Percentiles rank a stretch among this genome's conserved stretches.
phyloP scores from a whole-genome alignment of 2,888 invertebrate species.

The Anthrax anthrax region DNA sequence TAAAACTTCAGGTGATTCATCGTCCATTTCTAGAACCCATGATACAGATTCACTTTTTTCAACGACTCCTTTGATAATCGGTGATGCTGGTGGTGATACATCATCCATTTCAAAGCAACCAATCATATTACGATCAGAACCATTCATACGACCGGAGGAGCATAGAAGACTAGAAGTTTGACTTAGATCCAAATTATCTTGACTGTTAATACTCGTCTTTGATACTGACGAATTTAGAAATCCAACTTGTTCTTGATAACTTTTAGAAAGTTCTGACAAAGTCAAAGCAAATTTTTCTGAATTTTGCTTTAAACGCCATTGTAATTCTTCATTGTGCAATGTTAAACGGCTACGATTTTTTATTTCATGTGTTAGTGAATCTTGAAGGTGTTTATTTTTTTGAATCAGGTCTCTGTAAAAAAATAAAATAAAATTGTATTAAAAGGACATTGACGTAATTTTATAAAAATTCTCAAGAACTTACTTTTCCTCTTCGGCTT shows the following conservation, averaged over 20 bases:
- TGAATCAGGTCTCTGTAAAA: conserved; percentile 44
- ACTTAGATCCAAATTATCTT: conserved; percentile 14
- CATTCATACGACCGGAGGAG: conserved; percentile 14
- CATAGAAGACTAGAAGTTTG: conserved; percentile 17
- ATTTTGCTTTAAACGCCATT: conserved; percentile 74
- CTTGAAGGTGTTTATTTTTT: conserved; percentile 58
- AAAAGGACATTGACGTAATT: neutral
- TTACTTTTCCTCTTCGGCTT: conserved; percentile 58
- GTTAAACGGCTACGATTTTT: conserved; percentile 64
- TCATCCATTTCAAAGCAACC: conserved; percentile 24
- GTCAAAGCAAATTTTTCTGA: conserved; percentile 46
- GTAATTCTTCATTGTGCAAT: conserved; percentile 75
- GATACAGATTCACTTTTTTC: conserved; percentile 77
- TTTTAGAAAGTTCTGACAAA: conserved; percentile 26
- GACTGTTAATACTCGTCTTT: conserved; percentile 12
- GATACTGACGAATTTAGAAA: conserved; percentile 5
- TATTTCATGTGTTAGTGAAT: conserved; percentile 58
- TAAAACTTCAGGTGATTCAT: conserved; percentile 55
- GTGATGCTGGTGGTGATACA: conserved; percentile 49
- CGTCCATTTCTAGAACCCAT: conserved; percentile 68
- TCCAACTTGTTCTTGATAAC: conserved; percentile 14
- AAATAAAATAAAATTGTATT: neutral
- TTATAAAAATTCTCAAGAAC: conserved; percentile 15
- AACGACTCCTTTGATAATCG: conserved; percentile 68
- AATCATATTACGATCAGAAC: conserved; percentile 9